Conservation (phyloP, 2,113 vertebrate species). For the Psittacula cyanocephala region DNA sequence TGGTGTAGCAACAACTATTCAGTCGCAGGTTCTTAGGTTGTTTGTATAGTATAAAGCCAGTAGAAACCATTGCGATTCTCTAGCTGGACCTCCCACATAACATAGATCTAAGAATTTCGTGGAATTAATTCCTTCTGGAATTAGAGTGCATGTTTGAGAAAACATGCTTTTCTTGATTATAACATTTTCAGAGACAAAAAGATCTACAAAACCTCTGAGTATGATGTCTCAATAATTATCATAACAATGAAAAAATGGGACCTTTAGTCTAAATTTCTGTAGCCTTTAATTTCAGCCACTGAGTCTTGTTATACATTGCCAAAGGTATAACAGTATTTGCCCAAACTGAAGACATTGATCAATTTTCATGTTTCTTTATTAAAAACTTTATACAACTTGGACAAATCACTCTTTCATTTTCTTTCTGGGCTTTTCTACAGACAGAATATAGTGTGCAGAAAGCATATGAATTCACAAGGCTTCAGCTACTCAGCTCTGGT, state of each 20-base stretch:
- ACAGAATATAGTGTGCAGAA: not conserved
- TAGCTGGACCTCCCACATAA: slow-evolving; percentile 55
- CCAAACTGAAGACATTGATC: not conserved
- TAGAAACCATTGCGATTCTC: slow-evolving; percentile 30
- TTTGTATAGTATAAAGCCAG: slow-evolving; percentile 56
- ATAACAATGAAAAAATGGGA: not conserved
- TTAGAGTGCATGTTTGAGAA: not conserved
- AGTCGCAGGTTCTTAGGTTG: slow-evolving; percentile 53
- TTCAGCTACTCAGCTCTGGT: not conserved
- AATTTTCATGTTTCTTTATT: not conserved
- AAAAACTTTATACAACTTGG: not conserved
- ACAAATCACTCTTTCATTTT: not conserved
- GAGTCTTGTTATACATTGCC: not conserved
- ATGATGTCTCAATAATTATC: not conserved
- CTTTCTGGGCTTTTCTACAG: not conserved
- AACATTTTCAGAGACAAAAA: not conserved
- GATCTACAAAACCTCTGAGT: not conserved
- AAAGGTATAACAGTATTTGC: not conserved
- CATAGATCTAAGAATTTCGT: slow-evolving; percentile 1
- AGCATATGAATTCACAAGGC: not conserved
- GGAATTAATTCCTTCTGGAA: slow-evolving; percentile 3
- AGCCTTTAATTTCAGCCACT: not conserved
- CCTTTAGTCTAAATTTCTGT: not conserved
- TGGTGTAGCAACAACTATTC: slow-evolving; percentile 46
- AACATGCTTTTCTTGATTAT: not conserved